phyloP scores from a whole-genome alignment of 2,113 vertebrate genomes.

The Dissostichus mawsoni region DNA sequence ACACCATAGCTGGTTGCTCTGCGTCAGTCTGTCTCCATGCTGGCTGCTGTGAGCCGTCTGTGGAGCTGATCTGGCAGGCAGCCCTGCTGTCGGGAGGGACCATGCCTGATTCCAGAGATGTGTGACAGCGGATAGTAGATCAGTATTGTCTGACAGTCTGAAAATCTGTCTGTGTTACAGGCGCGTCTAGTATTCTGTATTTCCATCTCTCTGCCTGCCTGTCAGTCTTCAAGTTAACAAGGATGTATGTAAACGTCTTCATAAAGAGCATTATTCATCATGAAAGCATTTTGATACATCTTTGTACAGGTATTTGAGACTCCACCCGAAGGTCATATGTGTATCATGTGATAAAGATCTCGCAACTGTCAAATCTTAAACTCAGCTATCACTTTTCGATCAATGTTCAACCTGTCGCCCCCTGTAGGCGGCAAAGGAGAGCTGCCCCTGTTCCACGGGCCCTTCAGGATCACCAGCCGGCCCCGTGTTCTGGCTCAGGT shows the following conservation, averaged over 20 bases:
- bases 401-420: constrained; percentile 46
- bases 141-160: constrained; percentile 43
- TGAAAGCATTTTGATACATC: constrained; percentile 6
- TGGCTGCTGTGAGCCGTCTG: constrained; percentile 66
- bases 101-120: constrained; percentile 53
- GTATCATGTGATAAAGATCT: background rate
- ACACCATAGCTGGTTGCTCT: constrained; percentile 70
- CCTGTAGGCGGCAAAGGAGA: constrained; percentile 49
- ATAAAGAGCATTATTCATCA: constrained; percentile 15
- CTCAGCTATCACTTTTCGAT: constrained; percentile 2
- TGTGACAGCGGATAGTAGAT: constrained; percentile 48
- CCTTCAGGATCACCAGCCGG: constrained; percentile 54
- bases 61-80: constrained; percentile 64
- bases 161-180: constrained; percentile 16
- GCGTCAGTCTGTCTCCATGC: constrained; percentile 62
- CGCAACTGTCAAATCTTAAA: background rate
- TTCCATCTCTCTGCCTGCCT: constrained; percentile 18
- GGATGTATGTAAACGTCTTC: constrained; percentile 17
- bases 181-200: background rate
- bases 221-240: constrained; percentile 13
- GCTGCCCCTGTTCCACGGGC: constrained; percentile 22
- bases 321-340: background rate
- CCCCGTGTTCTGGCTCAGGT: constrained; percentile 57
- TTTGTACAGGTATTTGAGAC: constrained; percentile 3
- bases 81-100: constrained; percentile 53